Base-by-base conservation (phyloP, 2,888 invertebrate species). In the Volucella inflata region DNA sequence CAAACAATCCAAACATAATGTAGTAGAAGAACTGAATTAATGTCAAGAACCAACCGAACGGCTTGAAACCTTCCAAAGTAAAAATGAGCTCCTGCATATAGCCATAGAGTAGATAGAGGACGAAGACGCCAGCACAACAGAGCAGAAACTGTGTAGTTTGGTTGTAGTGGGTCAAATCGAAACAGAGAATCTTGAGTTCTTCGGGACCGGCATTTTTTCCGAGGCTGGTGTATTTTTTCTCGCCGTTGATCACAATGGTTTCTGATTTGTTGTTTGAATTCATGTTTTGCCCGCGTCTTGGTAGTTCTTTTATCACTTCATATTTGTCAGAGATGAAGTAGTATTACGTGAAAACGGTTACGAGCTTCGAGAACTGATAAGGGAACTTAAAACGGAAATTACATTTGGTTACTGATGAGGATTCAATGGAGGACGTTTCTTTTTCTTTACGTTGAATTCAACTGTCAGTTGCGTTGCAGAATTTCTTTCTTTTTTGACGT, bases 21-120 rank as follows among this genome's bases (percentile, higher is more conserved):
- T 98, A 99, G 89, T 95, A 96, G 16, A 94, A 94, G 93, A 99
- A 99, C 92, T 99, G 98, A 14, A 98, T 93, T 76, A 98, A 93
- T 1, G 99, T 99, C 85, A 99, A 93, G 91, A 97, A 98, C 95
- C 98, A 96, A 57, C 98, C 98, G 90, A 95, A 96, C 0, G 97
- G 96, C 89, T 96, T 95, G 88, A 98, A 97, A 53, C 97, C 98
- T 21, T 97, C 95, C n/a, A 96, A 93, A 0, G 96, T 95, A 91
- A 98, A 99, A 90, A 99, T 97, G 55, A 98, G 92, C 92, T 99
- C 99, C 94, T 97, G 95, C 90, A 97, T 94, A 92, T 97, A 98
- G 68, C 98, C 98, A 93, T 98, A 98, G 0, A 97, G 93, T 79
- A 98, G 92, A 92, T 97, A 99, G 90, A 98, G 96, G 87, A 96